A percentile compares a stretch with the other conserved stretches of the same genome.
phyloP scores from a whole-genome alignment of 35 echinoderm and acorn worm genomes.

The Patiria miniata region DNA sequence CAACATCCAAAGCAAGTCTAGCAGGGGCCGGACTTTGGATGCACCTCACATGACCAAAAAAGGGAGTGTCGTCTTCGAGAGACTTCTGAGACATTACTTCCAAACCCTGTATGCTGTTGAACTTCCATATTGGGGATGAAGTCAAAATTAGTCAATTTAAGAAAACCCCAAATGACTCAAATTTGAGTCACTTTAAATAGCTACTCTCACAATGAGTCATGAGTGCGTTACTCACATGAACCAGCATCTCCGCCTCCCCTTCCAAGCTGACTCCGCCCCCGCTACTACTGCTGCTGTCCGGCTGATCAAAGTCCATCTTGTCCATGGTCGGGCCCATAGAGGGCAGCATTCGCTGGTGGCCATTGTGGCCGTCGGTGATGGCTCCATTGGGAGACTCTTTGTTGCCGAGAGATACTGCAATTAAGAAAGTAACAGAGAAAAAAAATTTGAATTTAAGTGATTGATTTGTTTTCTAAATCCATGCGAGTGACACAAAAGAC shows the following conservation, averaged over 20 bases:
- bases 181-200: not conserved
- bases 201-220: not conserved
- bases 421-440: not conserved
- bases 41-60: too few species aligned
- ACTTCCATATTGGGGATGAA: too few species aligned
- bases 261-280: not conserved
- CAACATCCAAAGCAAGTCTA: too few species aligned
- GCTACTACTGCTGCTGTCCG: not conserved
- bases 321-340: not conserved
- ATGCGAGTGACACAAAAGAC: too few species aligned
- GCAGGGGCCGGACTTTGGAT: too few species aligned
- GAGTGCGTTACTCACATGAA: slow-evolving; percentile 45
- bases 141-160: too few species aligned
- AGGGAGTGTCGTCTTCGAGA: too few species aligned
- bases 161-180: not conserved
- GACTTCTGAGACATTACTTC: too few species aligned
- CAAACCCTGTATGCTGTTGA: too few species aligned
- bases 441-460: not conserved
- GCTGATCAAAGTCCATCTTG: not conserved
- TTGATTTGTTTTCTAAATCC: not conserved
- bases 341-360: not conserved
- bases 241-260: slow-evolving; percentile 49
- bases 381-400: not conserved
- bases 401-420: not conserved
- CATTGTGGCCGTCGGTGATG: slow-evolving; percentile 3